Base-by-base conservation (phyloP, 2,797 vertebrate genomes). In the Poeciliopsis paucimaculata region DNA sequence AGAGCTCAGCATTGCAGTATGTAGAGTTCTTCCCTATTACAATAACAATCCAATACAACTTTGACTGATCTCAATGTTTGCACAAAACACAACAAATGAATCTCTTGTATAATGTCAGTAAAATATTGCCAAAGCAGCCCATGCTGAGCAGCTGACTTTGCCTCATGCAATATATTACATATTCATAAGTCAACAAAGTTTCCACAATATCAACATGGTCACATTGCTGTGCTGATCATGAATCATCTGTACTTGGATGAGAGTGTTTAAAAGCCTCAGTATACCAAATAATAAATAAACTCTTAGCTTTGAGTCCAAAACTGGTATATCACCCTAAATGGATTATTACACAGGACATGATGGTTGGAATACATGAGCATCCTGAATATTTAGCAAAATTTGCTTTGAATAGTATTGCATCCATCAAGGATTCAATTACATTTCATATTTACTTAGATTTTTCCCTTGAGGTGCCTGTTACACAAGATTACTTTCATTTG, bases 221-320 rank as follows among this genome's bases (percentile, higher is more conserved):
- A 84, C 83, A 64, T 77, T 76, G 75, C 76, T 62, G 9, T 26
- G 39, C 73, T 83, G 64, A 85, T 90, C 71, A 78, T 72, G 79
- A 83, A 82, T 77, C 46, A 75, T 26, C 81, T 62, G 74, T 88
- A 86, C 91, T 86, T 88, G 82, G 82, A 34, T 60, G 34, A 46
- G 85, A 87, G 71, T 82, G 60, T 88, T 89, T 86, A 88, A 78
- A 77, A 1, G 74, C 79, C 81, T 86, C 74, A 82, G 47, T 80
- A 74, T 87, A 75, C 77, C 60, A 81, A 75, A 83, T 87, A 87
- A 90, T 87, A 82, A 77, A 49, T 60, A 51, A 62, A n/a, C 55
- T 81, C 70, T 72, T 77, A 75, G 78, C 86, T 26, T 70, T 28
- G 57, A 66, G 68, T 84, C 46, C 13, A 76, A 34, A 79, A 83